Base-by-base conservation (phyloP, 2,888 invertebrate species). In the Dendrolimus houi region DNA sequence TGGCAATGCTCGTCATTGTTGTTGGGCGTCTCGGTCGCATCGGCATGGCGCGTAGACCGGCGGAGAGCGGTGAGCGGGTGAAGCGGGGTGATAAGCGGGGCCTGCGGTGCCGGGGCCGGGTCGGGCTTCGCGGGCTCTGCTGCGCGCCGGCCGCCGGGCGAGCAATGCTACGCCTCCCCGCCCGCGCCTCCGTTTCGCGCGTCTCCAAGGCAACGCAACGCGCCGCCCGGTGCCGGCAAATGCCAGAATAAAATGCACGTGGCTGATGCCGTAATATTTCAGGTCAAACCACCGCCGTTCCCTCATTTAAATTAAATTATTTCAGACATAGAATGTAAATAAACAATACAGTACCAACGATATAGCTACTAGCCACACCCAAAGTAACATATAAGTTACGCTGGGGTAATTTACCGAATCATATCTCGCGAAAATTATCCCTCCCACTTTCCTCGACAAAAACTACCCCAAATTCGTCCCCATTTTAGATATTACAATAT, bases 121-220 rank as follows among this genome's bases (percentile, higher is more conserved):
- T 54, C 58, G 40, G 40, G 13, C 52, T 17, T 29, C 29, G 60
- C 61, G 58, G 63, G 29, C 29, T 29, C 29, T 65, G 29, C 29
- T 29, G 29, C 29, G 29, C 29, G 29, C 29, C 29, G 29, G 3
- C 29, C 29, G 29, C 29, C 29, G 63, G 77, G 81, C 75, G 71
- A 75, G 80, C 68, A 79, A 79, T 72, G 73, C 78, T 76, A 77
- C 80, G 82, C 82, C 83, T 73, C 75, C 74, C 69, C 64, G 67
- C 57, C 60, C 62, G 82, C 82, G 83, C 73, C 75, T 74, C 69
- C 63, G 67, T 57, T 59, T 61, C 59, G 65, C 57, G 56, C 65
- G 68, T 68, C 64, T 65, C 66, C 71, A 69, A 67, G 70, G 66
- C 63, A 61, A 63, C 65, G 65, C 57, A 55, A 42, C 41, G 53